phyloP scores from a whole-genome alignment of 2,888 invertebrate species.

The Tipula unca region DNA sequence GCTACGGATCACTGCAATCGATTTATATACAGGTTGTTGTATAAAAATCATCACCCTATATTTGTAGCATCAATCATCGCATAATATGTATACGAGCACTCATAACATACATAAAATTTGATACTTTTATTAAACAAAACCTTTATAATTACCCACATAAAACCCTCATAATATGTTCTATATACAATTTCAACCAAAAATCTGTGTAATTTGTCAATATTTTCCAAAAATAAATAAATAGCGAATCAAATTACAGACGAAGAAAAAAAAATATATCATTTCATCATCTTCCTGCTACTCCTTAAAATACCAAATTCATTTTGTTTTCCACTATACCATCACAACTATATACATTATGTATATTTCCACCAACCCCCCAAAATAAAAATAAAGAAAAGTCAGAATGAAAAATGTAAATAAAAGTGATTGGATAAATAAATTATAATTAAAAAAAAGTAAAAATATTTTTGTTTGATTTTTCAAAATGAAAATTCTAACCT shows the following conservation, averaged over 20 bases:
- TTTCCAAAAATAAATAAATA: not conserved
- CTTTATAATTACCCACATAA: not conserved
- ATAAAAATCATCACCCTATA: not conserved
- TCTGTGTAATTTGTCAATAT: conserved; percentile 8
- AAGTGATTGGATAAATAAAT: not conserved
- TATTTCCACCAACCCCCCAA: not conserved
- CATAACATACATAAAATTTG: not conserved
- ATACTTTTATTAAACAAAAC: not conserved
- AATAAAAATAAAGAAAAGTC: not conserved
- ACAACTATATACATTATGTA: not conserved
- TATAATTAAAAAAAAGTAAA: not conserved
- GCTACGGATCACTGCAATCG: not conserved
- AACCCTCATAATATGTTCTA: not conserved
- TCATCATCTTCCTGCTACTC: not conserved
- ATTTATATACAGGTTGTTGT: not conserved
- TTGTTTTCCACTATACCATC: not conserved
- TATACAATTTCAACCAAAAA: not conserved
- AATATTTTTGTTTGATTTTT: not conserved
- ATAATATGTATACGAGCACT: not conserved
- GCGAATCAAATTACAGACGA: not conserved
- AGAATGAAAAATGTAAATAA: not conserved
- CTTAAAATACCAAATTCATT: not conserved
- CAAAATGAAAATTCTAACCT: not conserved
- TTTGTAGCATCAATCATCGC: not conserved
- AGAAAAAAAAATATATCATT: not conserved